These are phyloP conservation scores for Micrastur ruficollis DNA, from an alignment of 2,797 vertebrate genomes.

Conservation along the genomic window DNA sequence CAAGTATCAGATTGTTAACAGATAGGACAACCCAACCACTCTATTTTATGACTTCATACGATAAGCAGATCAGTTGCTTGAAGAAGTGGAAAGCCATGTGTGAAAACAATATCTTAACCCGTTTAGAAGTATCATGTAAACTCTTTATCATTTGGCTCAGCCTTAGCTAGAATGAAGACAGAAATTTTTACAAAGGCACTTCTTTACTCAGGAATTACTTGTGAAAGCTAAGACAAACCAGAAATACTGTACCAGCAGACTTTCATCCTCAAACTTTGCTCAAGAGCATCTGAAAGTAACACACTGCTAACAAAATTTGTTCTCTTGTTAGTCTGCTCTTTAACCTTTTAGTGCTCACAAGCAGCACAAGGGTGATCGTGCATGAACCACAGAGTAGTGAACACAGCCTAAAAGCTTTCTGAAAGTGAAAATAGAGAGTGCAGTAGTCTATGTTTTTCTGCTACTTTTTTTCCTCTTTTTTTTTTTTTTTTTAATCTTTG, in stretches of 20 bases:
- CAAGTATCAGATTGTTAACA: neutral
- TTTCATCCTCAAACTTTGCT: neutral
- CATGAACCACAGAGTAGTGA: neutral
- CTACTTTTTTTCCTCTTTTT: too few relatives aligned
- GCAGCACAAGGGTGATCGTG: neutral
- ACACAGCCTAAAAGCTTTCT: neutral
- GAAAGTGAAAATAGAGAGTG: neutral
- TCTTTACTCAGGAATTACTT: neutral
- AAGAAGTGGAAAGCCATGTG: neutral
- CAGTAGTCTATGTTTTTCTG: neutral
- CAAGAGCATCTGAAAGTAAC: neutral
- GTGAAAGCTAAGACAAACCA: neutral
- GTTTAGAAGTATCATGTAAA: neutral
- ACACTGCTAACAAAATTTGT: accelerated
- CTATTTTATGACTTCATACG: neutral
- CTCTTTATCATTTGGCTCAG: neutral
- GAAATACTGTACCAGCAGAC: neutral
- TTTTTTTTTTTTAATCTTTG: accelerated
- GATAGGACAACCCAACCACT: neutral
- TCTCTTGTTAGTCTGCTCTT: neutral
- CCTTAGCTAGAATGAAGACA: neutral
- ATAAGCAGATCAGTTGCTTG: neutral
- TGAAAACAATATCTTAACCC: neutral
- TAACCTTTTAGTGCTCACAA: neutral
- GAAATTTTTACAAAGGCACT: neutral